Percentiles rank a stretch among this genome's conserved stretches.
Conservation (phyloP, 2,797 vertebrate species). For the Eulemur coronatus region DNA sequence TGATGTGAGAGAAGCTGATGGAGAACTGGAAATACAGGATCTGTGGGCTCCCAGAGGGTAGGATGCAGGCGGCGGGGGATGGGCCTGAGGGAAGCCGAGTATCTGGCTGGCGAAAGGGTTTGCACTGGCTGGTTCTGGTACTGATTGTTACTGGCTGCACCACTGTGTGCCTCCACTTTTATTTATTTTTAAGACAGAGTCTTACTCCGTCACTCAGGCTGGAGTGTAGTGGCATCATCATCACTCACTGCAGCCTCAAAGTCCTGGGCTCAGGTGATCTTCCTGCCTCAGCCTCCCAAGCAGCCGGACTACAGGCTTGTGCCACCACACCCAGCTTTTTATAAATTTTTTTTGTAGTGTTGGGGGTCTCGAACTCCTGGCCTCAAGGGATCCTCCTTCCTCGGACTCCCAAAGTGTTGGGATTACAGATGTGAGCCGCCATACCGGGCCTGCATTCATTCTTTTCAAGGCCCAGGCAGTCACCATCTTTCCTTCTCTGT, state of each 20-base stretch:
- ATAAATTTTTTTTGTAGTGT: background rate
- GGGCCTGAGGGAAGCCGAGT: no score
- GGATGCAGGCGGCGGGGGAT: background rate
- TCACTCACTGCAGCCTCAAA: background rate
- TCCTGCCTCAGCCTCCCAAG: background rate
- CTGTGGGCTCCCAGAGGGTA: background rate
- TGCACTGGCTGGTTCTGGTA: accelerated
- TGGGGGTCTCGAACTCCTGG: background rate
- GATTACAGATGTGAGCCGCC: background rate
- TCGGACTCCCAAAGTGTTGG: background rate
- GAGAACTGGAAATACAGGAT: background rate
- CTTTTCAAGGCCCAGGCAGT: background rate
- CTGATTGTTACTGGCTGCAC: no score
- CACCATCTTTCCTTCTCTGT: background rate
- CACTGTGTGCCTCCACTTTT: background rate
- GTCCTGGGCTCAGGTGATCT: background rate
- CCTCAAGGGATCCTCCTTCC: background rate
- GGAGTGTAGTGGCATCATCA: no score
- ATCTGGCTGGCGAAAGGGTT: background rate
- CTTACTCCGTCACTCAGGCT: background rate
- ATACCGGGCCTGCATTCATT: background rate
- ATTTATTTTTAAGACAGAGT: no score
- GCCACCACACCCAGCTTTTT: background rate
- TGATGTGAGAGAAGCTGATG: background rate
- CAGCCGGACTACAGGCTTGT: background rate